These are phyloP conservation scores for Protodeltote pygarga DNA, from an alignment of 2,888 invertebrate genomes.

Conservation along the genomic window DNA sequence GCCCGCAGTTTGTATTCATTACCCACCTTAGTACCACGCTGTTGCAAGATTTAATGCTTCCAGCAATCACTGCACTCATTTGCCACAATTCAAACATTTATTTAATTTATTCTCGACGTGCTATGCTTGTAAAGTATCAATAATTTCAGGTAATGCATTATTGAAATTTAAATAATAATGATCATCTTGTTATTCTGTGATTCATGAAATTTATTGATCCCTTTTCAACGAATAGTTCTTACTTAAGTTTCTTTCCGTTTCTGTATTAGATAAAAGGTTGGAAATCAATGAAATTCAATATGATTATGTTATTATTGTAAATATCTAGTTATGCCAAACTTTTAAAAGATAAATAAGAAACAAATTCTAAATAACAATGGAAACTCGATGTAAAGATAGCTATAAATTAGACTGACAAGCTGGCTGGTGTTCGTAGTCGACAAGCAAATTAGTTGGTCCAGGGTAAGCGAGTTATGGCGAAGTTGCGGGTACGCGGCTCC, in stretches of 20 bases:
- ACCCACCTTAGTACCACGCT: slow-evolving; percentile 74
- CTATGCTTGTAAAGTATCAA: slow-evolving; percentile 26
- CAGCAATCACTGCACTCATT: slow-evolving; percentile 73
- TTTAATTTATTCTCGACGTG: slow-evolving; percentile 53
- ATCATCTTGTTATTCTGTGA: too few species aligned
- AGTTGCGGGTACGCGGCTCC: slow-evolving; percentile 65
- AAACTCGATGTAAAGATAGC: slow-evolving; percentile 58
- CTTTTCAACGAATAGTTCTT: too few species aligned
- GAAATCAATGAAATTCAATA: slow-evolving; percentile 31
- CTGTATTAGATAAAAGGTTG: slow-evolving; percentile 5
- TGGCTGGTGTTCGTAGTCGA: slow-evolving; percentile 69
- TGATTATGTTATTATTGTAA: slow-evolving; percentile 28
- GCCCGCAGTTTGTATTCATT: slow-evolving; percentile 85
- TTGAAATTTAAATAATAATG: slow-evolving; percentile 6
- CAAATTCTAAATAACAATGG: slow-evolving; percentile 41
- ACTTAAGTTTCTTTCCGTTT: too few species aligned
- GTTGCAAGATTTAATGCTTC: slow-evolving; percentile 73
- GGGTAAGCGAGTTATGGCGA: slow-evolving; percentile 79
- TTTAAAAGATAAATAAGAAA: slow-evolving; percentile 37
- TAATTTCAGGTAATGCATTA: slow-evolving; percentile 5
- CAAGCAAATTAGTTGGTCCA: slow-evolving; percentile 78
- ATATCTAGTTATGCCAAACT: slow-evolving; percentile 21
- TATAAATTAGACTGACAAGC: slow-evolving; percentile 74
- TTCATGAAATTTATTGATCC: too few species aligned
- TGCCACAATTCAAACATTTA: slow-evolving; percentile 73